Evolutionary conservation across 2,113 vertebrate species (phyloP).

Genomic region (Scytalopus superciliaris): DNA sequence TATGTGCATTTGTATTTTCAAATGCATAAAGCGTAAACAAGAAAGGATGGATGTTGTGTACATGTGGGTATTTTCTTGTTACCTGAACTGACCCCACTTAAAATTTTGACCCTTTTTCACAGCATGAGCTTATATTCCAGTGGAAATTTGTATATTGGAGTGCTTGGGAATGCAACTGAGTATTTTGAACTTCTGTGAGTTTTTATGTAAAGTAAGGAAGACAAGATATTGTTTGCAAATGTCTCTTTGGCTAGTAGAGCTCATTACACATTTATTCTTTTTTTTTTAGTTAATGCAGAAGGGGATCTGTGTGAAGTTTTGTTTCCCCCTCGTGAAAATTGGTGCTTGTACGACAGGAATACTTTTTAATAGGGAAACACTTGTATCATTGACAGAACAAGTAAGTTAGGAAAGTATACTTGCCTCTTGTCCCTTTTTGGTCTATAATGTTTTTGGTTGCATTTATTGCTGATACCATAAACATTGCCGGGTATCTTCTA

Average conservation of each 20-base stretch:
- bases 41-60: neutral
- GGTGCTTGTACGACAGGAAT: neutral
- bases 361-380: neutral
- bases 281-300: neutral
- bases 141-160: neutral
- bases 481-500: accelerated
- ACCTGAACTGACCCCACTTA: neutral
- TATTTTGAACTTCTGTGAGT: neutral
- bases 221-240: neutral
- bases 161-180: neutral
- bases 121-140: neutral
- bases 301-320: neutral
- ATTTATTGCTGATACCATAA: neutral
- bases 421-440: neutral
- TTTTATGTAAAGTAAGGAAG: neutral
- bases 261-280: neutral
- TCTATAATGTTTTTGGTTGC: neutral
- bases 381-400: neutral
- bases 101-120: neutral
- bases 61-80: neutral
- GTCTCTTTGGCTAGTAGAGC: neutral
- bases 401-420: neutral
- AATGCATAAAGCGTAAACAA: neutral
- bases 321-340: neutral
- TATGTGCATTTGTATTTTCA: conserved; percentile 19